These are phyloP conservation scores for Oikopleura vanhoeffeni DNA, from an alignment of 23 tunicate species.

Conservation along the genomic window DNA sequence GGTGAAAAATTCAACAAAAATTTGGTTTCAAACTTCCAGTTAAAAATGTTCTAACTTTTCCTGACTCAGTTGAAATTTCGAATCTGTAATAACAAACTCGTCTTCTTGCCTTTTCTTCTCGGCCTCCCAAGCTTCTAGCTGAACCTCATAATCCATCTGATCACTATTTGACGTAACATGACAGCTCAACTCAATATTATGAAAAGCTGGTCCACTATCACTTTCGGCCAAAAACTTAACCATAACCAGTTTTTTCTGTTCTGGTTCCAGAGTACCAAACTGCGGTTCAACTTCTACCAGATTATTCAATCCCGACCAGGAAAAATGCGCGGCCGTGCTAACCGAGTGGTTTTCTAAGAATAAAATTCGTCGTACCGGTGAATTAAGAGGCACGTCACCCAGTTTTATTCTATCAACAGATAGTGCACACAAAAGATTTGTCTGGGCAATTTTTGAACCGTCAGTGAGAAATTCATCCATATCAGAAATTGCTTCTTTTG, in stretches of 20 bases:
- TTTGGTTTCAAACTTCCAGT: too few species aligned
- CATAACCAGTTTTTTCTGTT: not conserved
- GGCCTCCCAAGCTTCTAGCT: not conserved
- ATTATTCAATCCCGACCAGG: not conserved
- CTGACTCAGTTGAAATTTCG: not conserved
- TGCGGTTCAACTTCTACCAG: not conserved
- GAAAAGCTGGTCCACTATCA: not conserved
- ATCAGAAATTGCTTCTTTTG: not conserved
- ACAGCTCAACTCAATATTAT: not conserved
- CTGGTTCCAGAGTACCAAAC: not conserved
- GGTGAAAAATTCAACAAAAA: not conserved
- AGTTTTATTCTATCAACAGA: not conserved
- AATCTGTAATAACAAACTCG: not conserved
- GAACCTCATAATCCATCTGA: not conserved
- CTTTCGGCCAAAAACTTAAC: not conserved
- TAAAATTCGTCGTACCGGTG: not conserved
- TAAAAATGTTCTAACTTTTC: not conserved
- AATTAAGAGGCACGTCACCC: not conserved
- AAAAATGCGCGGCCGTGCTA: not conserved
- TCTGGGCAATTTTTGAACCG: not conserved
- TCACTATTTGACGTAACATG: not conserved
- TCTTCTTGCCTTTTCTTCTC: conserved; percentile 10
- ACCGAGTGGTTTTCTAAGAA: not conserved
- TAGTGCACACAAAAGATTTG: not conserved
- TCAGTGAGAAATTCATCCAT: not conserved